A percentile compares a stretch with the other conserved stretches of the same genome.
phyloP scores from a whole-genome alignment of 2,888 invertebrate species.

The Bibio marci region DNA sequence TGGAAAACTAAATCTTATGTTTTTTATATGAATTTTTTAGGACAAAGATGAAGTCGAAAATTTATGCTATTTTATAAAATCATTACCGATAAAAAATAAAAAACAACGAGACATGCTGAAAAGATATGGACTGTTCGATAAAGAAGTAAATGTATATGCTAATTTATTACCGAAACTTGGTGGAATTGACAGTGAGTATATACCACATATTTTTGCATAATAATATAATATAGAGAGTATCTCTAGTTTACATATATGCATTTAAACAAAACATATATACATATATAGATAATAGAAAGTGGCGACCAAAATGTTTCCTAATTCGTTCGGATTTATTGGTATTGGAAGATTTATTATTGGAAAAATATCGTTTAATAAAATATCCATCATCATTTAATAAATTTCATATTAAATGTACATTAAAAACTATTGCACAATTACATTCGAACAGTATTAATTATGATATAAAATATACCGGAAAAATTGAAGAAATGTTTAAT shows the following conservation, averaged over 20 bases:
- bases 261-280: too few relatives aligned
- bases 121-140: constrained; percentile 19
- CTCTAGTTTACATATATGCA: too few relatives aligned
- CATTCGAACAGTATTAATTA: constrained; percentile 30
- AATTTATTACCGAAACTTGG: not conserved
- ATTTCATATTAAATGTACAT: constrained; percentile 25
- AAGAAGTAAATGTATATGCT: constrained; percentile 9
- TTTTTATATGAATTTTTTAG: too few relatives aligned
- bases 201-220: not conserved
- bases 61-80: constrained; percentile 18
- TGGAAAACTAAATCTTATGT: too few relatives aligned
- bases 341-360: constrained; percentile 28
- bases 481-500: constrained; percentile 15
- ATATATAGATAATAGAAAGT: constrained; percentile 14
- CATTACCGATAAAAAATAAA: constrained; percentile 17
- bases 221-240: too few relatives aligned
- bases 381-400: constrained; percentile 20
- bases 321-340: constrained; percentile 25
- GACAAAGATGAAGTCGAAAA: not conserved
- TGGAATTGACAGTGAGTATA: not conserved
- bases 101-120: constrained; percentile 17
- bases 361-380: constrained; percentile 19
- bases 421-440: constrained; percentile 27
- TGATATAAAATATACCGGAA: constrained; percentile 17
- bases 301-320: constrained; percentile 25